Base-by-base conservation (phyloP, 2,113 vertebrate species). In the Uropsilus gracilis region DNA sequence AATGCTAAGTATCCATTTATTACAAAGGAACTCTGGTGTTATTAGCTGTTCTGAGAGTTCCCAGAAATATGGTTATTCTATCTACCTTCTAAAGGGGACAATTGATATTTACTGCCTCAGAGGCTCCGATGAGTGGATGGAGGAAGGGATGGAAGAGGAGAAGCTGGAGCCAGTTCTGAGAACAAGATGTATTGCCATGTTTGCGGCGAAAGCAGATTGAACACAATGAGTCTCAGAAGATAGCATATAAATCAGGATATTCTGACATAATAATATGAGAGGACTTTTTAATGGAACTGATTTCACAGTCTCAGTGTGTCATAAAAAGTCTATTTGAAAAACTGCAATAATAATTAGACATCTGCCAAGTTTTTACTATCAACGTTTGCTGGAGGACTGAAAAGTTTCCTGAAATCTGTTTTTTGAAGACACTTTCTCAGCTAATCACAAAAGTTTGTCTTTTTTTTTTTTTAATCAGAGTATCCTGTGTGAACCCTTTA, bases 321-420 rank as follows among this genome's bases (percentile, higher is more conserved):
- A 94, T 97, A 93, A 97, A 95, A 97, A 84, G 39, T 89, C 48
- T 53, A 59, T 92, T 90, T 96, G 86, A 93, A 96, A 98, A 96
- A 78, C n/a, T 89, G 34, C 92, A 93, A 91, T 94, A 91, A 94
- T 97, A 97, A 96, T 97, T 97, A 97, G 68, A 95, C 82, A 97
- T 92, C 26, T 92, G 94, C 64, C 48, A 97, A 90, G 75, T 96
- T 96, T 91, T 95, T 44, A 86, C 59, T 92, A 34, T 86, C 82
- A 5, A 80, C 9, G 57, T 77, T 97, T 97, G 30, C 81, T 75
- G 92, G 44, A 92, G 50, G 68, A 73, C 24, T 95, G 22, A 17
- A 90, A 97, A 95, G 13, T 95, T 95, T 82, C 68, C n/a, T 68
- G n/a, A 93, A 96, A 89, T 72, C 20, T 71, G 18, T 46, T 61